These are phyloP conservation scores for Kryptopterus vitreolus DNA, from an alignment of 2,797 vertebrate species.

Conservation along the genomic window DNA sequence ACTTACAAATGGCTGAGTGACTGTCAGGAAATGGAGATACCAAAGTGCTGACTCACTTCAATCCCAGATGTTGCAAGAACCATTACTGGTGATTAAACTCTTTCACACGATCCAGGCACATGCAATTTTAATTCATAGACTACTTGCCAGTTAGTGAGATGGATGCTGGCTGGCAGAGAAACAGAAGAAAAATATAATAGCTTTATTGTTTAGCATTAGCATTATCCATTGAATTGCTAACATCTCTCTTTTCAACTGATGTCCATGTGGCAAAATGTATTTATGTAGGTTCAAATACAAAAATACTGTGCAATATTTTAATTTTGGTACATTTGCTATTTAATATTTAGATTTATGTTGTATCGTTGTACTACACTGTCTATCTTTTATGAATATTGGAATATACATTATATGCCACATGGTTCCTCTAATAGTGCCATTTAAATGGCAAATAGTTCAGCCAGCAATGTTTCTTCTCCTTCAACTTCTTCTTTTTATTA, in stretches of 20 bases:
- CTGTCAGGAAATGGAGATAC: neutral
- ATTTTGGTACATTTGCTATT: neutral
- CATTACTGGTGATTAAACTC: neutral
- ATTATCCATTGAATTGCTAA: neutral
- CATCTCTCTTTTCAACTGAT: neutral
- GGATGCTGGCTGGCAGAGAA: neutral
- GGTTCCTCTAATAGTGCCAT: neutral
- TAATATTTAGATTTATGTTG: neutral
- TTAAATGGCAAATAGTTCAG: too few relatives aligned
- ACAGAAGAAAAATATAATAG: neutral
- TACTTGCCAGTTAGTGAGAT: neutral
- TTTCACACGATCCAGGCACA: neutral
- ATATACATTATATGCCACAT: neutral
- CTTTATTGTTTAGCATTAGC: neutral
- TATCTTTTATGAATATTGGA: neutral
- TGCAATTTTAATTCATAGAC: neutral
- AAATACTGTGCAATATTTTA: neutral
- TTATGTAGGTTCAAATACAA: neutral
- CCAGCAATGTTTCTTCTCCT: too few relatives aligned
- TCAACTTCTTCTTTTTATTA: too few relatives aligned
- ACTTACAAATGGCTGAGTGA: neutral
- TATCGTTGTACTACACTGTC: neutral
- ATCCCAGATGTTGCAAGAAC: constrained; percentile 11
- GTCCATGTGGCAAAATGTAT: neutral
- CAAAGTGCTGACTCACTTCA: neutral